A percentile compares a stretch with the other conserved stretches of the same genome.
Conservation (phyloP, 2,113 vertebrate species). For the Sylvia atricapilla region DNA sequence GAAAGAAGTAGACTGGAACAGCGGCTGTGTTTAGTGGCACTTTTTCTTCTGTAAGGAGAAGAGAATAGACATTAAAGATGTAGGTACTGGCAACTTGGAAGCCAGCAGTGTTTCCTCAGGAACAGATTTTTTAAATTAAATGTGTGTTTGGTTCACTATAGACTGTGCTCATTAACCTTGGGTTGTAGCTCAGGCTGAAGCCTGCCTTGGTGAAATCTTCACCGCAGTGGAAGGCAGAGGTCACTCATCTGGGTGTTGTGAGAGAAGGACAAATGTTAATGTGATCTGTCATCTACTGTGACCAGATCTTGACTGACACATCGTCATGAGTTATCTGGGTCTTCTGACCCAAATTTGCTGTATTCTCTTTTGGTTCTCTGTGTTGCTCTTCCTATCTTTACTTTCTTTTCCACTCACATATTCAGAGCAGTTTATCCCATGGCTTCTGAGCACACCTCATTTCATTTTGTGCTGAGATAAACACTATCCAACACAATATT, state of each 20-base stretch:
- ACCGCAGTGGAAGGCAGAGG: background rate
- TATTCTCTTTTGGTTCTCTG: background rate
- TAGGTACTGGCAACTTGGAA: background rate
- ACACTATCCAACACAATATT: background rate
- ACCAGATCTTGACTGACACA: fast-evolving
- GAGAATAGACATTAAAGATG: background rate
- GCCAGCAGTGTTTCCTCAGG: background rate
- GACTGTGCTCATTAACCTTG: background rate
- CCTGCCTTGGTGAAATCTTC: background rate
- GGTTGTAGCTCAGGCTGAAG: background rate
- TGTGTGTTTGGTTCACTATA: background rate
- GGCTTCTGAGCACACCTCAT: background rate
- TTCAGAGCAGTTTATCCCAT: background rate
- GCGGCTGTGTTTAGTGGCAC: background rate
- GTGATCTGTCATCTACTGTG: background rate
- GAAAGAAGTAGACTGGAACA: background rate
- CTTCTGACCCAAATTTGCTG: background rate
- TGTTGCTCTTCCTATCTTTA: background rate
- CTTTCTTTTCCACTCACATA: background rate
- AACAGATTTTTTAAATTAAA: background rate
- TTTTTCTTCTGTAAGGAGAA: background rate
- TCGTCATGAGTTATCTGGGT: background rate
- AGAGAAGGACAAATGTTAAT: background rate
- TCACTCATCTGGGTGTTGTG: background rate
- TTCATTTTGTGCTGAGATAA: background rate